Base-by-base conservation (phyloP, 2,797 vertebrate genomes). In the Coreius guichenoti region DNA sequence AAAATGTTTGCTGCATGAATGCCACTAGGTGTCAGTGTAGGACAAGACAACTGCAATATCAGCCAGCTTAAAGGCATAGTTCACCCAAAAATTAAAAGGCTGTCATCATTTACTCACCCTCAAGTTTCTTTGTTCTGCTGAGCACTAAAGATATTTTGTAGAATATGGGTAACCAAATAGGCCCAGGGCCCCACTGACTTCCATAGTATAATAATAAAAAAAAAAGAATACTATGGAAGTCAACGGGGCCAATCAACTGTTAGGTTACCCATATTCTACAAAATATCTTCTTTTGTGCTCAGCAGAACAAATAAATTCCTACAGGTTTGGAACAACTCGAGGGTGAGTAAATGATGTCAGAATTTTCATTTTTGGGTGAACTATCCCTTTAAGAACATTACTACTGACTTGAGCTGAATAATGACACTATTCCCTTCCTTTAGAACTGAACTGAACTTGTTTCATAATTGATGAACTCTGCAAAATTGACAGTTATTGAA, bases 21-120 rank as follows among this genome's bases (percentile, higher is more conserved):
- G 3, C 74, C 74, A 77, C 74, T 77, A 56, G 74, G 1, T n/a
- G 74, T 58, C 49, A 77, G 74, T 58, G 74, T 54, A 39, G 39
- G 7, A 19, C 43, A 49, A 45, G 43, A 39, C 51, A 76, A 56
- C 13, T 72, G 39, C 23, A 26, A 26, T 26, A 69, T 39, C 8
- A 47, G 8, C 11, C 19, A 8, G 19, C 21, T 76, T 39, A 69
- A 68, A 68, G 65, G 17, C 17, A 68, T 11, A 36, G 65, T 9
- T 36, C 8, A 21, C 29, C 29, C 31, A 19, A 23, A 68, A 69
- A 8, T 16, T 0, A 5, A 13, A 5, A 26, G 26, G 2, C n/a
- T 61, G 56, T 61, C 58, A 65, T 65, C 14, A 31, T 17, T 63
- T 63, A 3, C 13, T 63, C 61, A 29, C 26, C 26, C 26, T 29